A percentile compares a stretch with the other conserved stretches of the same genome.
These are phyloP conservation scores for Corythucha ciliata DNA, from an alignment of 2,888 invertebrate genomes.

Conservation along the genomic window DNA sequence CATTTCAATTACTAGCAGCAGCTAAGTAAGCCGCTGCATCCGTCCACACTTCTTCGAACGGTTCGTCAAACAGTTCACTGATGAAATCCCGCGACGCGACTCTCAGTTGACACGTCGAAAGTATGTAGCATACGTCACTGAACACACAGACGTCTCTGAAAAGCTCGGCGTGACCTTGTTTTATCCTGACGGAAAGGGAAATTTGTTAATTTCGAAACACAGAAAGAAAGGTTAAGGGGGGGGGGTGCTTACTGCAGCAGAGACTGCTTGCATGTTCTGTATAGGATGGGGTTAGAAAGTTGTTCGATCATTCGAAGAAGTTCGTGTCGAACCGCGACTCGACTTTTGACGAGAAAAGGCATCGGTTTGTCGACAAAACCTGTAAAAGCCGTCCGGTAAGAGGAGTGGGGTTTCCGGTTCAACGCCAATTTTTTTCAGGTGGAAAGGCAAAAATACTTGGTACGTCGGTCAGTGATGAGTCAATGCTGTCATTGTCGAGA, in stretches of 20 bases:
- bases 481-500: constrained; percentile 36
- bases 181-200: constrained; percentile 41
- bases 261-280: constrained; percentile 70
- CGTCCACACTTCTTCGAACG: constrained; percentile 26
- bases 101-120: constrained; percentile 30
- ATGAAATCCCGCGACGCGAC: constrained; percentile 28
- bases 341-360: constrained; percentile 34
- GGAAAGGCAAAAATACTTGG: constrained; percentile 24
- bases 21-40: constrained; percentile 20
- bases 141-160: constrained; percentile 80
- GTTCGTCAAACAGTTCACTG: constrained; percentile 27
- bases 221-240: too few relatives aligned
- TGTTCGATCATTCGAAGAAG: constrained; percentile 63
- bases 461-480: constrained; percentile 32
- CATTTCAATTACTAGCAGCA: too few relatives aligned
- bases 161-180: constrained; percentile 46
- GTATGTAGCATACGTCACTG: constrained; percentile 65
- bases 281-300: constrained; percentile 68
- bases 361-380: constrained; percentile 33
- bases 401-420: neutral
- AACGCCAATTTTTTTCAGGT: neutral
- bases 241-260: constrained; percentile 50
- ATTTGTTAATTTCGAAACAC: too few relatives aligned
- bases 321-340: constrained; percentile 45
- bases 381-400: constrained; percentile 16